A percentile compares a stretch with the other conserved stretches of the same genome.
Evolutionary conservation across 1,140 invertebrate species (phyloP).

Genomic region (Drosophila novamexicana): DNA sequence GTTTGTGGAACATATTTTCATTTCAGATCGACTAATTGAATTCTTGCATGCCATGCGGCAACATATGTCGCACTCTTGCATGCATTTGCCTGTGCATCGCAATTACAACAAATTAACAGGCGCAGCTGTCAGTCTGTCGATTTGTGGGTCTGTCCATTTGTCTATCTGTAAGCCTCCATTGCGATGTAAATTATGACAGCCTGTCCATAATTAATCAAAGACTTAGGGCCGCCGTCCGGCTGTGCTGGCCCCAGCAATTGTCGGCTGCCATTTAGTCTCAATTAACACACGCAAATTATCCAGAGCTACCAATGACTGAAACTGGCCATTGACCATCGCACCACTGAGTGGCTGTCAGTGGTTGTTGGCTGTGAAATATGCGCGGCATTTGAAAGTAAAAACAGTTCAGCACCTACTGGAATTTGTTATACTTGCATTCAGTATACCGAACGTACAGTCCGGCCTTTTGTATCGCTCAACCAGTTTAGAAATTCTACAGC

Average conservation of each 20-base stretch:
- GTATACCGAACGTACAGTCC: conserved; percentile 28
- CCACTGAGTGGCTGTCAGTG: conserved; percentile 8
- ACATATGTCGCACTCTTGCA: conserved; percentile 15
- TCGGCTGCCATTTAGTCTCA: conserved; percentile 64
- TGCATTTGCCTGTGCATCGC: conserved; percentile 23
- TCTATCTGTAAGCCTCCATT: conserved; percentile 2
- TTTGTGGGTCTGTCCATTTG: conserved; percentile 1
- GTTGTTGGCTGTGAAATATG: conserved; percentile 50
- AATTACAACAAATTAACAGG: conserved; percentile 64
- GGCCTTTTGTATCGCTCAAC: conserved; percentile 67
- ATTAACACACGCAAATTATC: conserved; percentile 76
- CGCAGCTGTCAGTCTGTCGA: conserved; percentile 15
- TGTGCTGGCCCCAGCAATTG: conserved; percentile 2
- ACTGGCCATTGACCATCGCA: conserved; percentile 8
- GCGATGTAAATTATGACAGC: conserved; percentile 75
- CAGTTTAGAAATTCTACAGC: conserved; percentile 77
- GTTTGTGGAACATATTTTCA: conserved; percentile 53
- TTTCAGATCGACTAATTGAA: conserved; percentile 40
- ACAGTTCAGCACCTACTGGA: conserved; percentile 68
- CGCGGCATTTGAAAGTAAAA: conserved; percentile 76
- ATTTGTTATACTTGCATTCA: conserved; percentile 63
- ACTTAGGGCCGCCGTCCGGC: conserved; percentile 60
- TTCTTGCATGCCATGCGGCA: conserved; percentile 62
- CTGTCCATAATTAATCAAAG: conserved; percentile 81
- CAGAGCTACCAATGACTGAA: conserved; percentile 20